Base-by-base conservation (phyloP, 2,797 vertebrate genomes). In the Anguilla anguilla region DNA sequence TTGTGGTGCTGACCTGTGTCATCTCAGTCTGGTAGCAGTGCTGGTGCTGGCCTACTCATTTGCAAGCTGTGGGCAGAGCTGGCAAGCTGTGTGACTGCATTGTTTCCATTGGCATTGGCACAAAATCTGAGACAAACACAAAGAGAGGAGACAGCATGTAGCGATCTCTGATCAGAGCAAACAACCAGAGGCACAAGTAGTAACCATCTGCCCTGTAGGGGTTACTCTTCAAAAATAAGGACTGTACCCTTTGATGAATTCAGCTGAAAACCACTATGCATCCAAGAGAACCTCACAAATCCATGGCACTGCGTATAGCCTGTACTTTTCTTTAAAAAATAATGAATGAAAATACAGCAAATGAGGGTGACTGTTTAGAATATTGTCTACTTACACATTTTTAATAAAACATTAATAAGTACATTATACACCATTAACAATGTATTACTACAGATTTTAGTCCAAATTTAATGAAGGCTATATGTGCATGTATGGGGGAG, bases 121-220 rank as follows among this genome's bases (percentile, higher is more conserved):
- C 74, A 39, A 77, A 67, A 67, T 31, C 1, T 31, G 67, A 72
- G 67, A 28, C 31, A 72, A 72, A 28, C 67, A 72, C 67, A 31
- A 72, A 72, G n/a, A 9, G n/a, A 72, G 67, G n/a, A 19, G 74
- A 6, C 31, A 77, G 74, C 74, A 77, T 39, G 17, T 31, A 31
- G 69, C 69, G 13, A 35, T 92, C 89, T 91, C 91, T 92, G 88
- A 90, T 94, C 92, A 94, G 94, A 94, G 93, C 92, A 28, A 88
- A 84, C 77, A 86, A 86, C 86, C 86, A 77, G 85, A 17, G n/a
- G 87, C 85, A 79, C 67, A 85, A 87, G 88, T 69, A 88, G 87
- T 88, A 72, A 77, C 74, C 74, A 77, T 35, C 74, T 77, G 74
- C 74, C 15, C 35, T 43, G 10, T 39, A 15, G 39, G 74, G 74